phyloP scores from a whole-genome alignment of 2,797 vertebrate species.

The Myripristis jacobus region DNA sequence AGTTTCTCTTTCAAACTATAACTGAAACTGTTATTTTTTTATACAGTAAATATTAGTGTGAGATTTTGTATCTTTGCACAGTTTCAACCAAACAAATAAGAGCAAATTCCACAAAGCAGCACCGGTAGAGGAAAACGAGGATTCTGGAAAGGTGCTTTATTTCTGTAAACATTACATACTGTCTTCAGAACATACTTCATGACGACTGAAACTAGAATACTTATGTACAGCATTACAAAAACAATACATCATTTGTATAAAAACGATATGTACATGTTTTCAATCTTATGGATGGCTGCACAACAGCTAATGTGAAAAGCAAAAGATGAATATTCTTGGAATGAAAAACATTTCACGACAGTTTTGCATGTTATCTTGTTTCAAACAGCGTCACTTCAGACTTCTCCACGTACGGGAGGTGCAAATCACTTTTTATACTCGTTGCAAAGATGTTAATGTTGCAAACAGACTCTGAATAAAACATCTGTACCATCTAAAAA shows the following conservation, averaged over 20 bases:
- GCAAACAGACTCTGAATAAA: constrained; percentile 44
- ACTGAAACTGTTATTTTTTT: too few relatives aligned
- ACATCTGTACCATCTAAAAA: constrained; percentile 21
- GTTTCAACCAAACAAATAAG: neutral
- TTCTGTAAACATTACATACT: constrained; percentile 73
- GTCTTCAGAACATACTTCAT: constrained; percentile 65
- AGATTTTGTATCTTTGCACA: neutral
- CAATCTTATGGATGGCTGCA: constrained; percentile 67
- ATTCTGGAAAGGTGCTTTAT: constrained; percentile 80
- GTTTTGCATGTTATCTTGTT: constrained; percentile 30
- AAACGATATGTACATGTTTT: constrained; percentile 76
- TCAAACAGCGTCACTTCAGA: constrained; percentile 35
- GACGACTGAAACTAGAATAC: constrained; percentile 65
- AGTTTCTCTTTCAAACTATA: too few relatives aligned
- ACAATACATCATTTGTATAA: constrained; percentile 75
- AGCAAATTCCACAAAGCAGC: neutral
- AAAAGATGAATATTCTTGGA: constrained; percentile 57
- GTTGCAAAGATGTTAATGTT: neutral
- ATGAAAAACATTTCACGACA: constrained; percentile 41
- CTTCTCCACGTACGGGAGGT: constrained; percentile 36
- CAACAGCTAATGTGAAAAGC: constrained; percentile 71
- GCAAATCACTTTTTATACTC: neutral
- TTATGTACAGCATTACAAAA: constrained; percentile 73
- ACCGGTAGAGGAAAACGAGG: neutral
- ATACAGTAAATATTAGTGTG: neutral